Percentiles rank a stretch among this genome's conserved stretches.
These are phyloP conservation scores for Epizoanthus stellaris DNA, from an alignment of 92 coral and sea anemone genomes.

Conservation along the genomic window DNA sequence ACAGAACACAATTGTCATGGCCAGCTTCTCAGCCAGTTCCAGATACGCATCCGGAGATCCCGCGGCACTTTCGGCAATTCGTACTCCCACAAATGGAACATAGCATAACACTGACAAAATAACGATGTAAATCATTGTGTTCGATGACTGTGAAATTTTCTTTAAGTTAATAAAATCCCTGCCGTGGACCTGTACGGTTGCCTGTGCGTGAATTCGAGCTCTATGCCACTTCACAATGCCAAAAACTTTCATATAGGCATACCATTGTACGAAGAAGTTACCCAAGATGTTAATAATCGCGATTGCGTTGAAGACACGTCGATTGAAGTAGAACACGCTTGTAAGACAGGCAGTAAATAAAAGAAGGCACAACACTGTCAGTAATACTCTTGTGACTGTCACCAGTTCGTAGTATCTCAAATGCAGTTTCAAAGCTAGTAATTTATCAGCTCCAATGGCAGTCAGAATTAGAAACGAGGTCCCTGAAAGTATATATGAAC, in stretches of 20 bases:
- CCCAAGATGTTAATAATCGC: slow-evolving; percentile 28
- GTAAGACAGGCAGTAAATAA: slow-evolving; percentile 17
- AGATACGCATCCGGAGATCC: neutral
- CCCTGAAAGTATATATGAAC: slow-evolving; percentile 35
- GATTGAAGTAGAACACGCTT: slow-evolving; percentile 10
- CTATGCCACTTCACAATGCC: slow-evolving; percentile 10
- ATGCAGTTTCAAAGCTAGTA: slow-evolving; percentile 18
- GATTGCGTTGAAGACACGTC: slow-evolving; percentile 24
- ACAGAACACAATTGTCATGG: slow-evolving; percentile 38
- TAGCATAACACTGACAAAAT: slow-evolving; percentile 25
- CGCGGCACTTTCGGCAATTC: slow-evolving; percentile 17
- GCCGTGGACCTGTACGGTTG: neutral
- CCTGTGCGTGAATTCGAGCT: slow-evolving; percentile 2
- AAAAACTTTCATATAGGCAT: slow-evolving; percentile 30
- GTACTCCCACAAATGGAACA: slow-evolving; percentile 27
- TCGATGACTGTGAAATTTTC: slow-evolving; percentile 24
- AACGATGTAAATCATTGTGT: slow-evolving; percentile 29
- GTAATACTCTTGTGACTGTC: neutral
- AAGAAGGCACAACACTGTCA: neutral
- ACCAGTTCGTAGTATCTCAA: slow-evolving; percentile 31
- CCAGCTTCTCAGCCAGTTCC: slow-evolving; percentile 29
- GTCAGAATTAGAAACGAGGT: slow-evolving; percentile 29
- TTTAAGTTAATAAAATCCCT: neutral
- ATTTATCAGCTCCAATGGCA: slow-evolving; percentile 17
- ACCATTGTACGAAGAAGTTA: slow-evolving; percentile 10